These are phyloP conservation scores for Amaurobius ferox DNA, from an alignment of 2,888 invertebrate genomes.

Conservation along the genomic window DNA sequence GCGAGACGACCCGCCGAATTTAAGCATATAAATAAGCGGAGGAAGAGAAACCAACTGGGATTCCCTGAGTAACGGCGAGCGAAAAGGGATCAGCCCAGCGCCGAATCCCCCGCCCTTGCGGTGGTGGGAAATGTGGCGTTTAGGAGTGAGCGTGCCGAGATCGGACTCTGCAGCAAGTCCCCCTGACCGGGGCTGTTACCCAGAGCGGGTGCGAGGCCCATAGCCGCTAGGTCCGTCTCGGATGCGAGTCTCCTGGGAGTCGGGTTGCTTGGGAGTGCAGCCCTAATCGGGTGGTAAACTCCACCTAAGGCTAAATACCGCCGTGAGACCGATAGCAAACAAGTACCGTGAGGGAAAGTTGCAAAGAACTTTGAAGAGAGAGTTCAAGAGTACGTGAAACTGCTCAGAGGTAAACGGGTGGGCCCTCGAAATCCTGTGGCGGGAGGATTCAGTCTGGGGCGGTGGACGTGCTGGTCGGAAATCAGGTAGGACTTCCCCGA, in stretches of 20 bases:
- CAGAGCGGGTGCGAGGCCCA: no score
- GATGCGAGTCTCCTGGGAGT: slow-evolving; percentile 79
- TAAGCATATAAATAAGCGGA: slow-evolving; percentile 85
- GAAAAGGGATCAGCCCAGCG: slow-evolving; percentile 50
- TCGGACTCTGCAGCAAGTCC: no score
- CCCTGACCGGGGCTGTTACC: no score
- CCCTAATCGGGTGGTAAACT: slow-evolving; percentile 83
- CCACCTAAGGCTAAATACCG: slow-evolving; percentile 81
- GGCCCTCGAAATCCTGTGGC: slow-evolving; percentile 76
- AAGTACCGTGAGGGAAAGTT: slow-evolving; percentile 85
- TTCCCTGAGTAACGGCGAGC: slow-evolving; percentile 80
- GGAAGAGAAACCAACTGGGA: slow-evolving; percentile 84
- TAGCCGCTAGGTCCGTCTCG: no score
- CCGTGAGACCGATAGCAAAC: slow-evolving; percentile 83
- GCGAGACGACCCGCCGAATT: slow-evolving; percentile 80
- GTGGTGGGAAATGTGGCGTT: no score
- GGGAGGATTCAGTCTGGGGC: slow-evolving; percentile 70
- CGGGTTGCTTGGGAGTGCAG: slow-evolving; percentile 83
- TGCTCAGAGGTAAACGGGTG: slow-evolving; percentile 78
- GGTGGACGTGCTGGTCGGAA: no score
- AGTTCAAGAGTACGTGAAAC: slow-evolving; percentile 82
- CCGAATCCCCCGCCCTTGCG: slow-evolving; percentile 59
- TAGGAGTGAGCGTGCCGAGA: no score
- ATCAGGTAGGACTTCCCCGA: no score
- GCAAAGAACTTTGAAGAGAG: slow-evolving; percentile 84